Base-by-base conservation (phyloP, 2,797 vertebrate genomes). In the Podarcis siculus region DNA sequence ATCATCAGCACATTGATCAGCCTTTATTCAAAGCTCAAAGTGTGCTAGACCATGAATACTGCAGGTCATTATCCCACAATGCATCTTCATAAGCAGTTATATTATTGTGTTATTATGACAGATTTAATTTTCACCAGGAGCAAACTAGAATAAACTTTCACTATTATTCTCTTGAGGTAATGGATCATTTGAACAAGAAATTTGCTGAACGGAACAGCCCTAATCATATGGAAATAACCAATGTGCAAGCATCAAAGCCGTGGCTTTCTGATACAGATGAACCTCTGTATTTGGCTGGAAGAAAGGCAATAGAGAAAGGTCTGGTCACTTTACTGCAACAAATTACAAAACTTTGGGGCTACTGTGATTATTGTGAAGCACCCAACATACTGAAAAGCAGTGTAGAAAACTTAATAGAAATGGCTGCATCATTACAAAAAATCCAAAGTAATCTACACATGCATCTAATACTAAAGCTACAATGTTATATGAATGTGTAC, bases 141-240 rank as follows among this genome's bases (percentile, higher is more conserved):
- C n/a, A 83, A 55, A 83, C 10, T 32, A 45, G 67, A 27, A 75
- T 58, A 61, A 19, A 61, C 32, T 21, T 84, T 83, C 35, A 37
- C n/a, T 85, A 17, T 76, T 49, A 0, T 27, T 27, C 1, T 86
- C 61, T 91, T 93, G 1, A 98, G 97, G 97, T 98, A 64, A 96
- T 92, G 4, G 96, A 96, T 66, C 95, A 97, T 89, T 95, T 98
- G 61, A 95, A 97, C 30, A 93, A 39, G 0, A 92, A 96, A 84
- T 98, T 98, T 93, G 94, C 96, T 82, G 96, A 96, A 88, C 94
- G 96, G 80, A 98, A 97, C 8, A 98, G 97, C 92, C 97, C 97
- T 3, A 98, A 98, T 93, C 96, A 92, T 85, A 94, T 98, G 90
- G 95, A 96, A 83, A 94, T 98, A 45, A 97, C 97, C 0, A 97